Percentiles rank a stretch among this genome's conserved stretches.
These are phyloP conservation scores for Dynastes maya DNA, from an alignment of 2,888 invertebrate species.

Conservation along the genomic window DNA sequence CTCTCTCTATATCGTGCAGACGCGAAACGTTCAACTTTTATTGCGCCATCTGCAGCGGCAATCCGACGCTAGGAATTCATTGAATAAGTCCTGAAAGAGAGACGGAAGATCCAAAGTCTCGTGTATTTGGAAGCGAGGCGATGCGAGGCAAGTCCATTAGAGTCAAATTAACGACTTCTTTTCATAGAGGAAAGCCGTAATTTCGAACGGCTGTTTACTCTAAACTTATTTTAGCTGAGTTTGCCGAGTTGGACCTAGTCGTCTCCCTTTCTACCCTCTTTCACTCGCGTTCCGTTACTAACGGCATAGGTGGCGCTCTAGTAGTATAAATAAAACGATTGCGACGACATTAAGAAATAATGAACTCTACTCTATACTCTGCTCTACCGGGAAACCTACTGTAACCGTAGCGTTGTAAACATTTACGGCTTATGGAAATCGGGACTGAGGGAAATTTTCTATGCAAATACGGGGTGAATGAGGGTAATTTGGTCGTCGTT, in stretches of 20 bases:
- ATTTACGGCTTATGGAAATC: conserved; percentile 63
- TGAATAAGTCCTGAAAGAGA: conserved; percentile 9
- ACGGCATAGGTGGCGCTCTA: conserved; percentile 1
- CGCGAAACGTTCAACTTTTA: conserved; percentile 13
- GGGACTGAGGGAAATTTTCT: conserved; percentile 56
- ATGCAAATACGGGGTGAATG: conserved; percentile 57
- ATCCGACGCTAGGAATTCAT: conserved; percentile 1
- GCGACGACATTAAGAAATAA: conserved; percentile 56
- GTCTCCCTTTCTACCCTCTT: not conserved
- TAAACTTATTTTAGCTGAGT: conserved; percentile 14
- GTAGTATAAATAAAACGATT: conserved; percentile 54
- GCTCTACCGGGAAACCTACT: not conserved
- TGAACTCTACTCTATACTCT: conserved; percentile 44
- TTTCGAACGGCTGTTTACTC: conserved; percentile 21
- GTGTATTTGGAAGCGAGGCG: not conserved
- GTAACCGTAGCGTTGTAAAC: conserved; percentile 52
- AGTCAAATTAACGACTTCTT: conserved; percentile 19
- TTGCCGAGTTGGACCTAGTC: not conserved
- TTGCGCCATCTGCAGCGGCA: conserved; percentile 15
- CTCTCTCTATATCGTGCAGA: not conserved
- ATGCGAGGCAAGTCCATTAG: conserved; percentile 8
- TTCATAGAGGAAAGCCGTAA: conserved; percentile 23
- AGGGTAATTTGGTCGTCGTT: conserved; percentile 54
- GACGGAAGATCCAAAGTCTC: not conserved
- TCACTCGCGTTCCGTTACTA: not conserved